Percentiles rank a stretch among this genome's conserved stretches.
phyloP scores from a whole-genome alignment of 2,113 vertebrate genomes.

The Ammodytes dubius region DNA sequence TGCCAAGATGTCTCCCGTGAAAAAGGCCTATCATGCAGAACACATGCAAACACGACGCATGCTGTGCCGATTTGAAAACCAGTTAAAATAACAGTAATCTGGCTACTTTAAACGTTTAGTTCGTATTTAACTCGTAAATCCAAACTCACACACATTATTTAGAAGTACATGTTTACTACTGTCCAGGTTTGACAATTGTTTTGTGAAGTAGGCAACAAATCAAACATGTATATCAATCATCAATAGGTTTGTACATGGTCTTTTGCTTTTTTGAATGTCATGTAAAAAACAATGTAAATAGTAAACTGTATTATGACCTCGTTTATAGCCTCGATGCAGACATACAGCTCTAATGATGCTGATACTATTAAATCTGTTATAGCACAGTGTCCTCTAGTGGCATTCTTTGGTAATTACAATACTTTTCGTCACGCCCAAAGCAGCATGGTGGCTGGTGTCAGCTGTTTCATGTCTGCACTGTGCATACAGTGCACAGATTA shows the following conservation, averaged over 20 bases:
- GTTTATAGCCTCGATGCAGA: too few species aligned
- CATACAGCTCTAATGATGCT: not conserved
- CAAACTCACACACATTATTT: not conserved
- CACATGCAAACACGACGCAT: not conserved
- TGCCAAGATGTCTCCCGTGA: not conserved
- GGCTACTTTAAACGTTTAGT: not conserved
- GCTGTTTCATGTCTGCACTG: constrained; percentile 4
- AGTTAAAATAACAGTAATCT: not conserved
- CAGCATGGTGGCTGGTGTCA: constrained; percentile 18
- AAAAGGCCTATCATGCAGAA: not conserved
- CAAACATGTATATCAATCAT: too few species aligned
- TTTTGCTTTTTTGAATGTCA: not conserved
- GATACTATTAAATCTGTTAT: not conserved
- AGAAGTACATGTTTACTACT: not conserved
- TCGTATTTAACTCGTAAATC: not conserved
- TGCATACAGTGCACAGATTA: not conserved
- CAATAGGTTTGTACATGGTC: not conserved
- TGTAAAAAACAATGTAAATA: not conserved
- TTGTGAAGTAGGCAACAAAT: not conserved
- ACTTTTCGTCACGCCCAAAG: not conserved
- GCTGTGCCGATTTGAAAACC: not conserved
- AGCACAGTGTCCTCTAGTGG: constrained; percentile 51
- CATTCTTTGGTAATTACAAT: not conserved
- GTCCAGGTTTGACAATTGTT: not conserved
- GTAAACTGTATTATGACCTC: too few species aligned